Evolutionary conservation across 2,797 vertebrate species (phyloP).

Genomic region (Darevskia nairensis): DNA sequence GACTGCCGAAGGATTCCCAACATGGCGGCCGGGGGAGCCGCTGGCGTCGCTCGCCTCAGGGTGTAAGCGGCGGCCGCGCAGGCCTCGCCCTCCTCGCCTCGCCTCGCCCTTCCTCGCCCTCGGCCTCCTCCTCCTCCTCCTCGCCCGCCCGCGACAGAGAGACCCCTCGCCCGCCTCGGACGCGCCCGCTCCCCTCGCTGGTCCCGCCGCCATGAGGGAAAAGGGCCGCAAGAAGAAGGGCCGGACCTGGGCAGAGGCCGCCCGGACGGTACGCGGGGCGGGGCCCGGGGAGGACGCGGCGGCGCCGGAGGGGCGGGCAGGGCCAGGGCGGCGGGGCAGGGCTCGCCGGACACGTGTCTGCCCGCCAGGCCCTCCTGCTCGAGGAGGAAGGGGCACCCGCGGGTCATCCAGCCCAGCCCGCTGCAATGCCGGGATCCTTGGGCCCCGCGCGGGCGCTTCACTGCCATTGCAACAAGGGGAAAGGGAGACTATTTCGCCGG

Average conservation of each 20-base stretch:
- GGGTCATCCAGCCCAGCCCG: too few relatives aligned
- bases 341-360: neutral
- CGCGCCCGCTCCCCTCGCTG: neutral
- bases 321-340: too few relatives aligned
- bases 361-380: neutral
- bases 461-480: too few relatives aligned
- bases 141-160: neutral
- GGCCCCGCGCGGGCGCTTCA: too few relatives aligned
- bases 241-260: conserved; percentile 98
- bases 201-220: conserved; percentile 86
- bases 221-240: conserved; percentile 95
- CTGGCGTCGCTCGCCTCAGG: conserved; percentile 48
- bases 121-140: neutral
- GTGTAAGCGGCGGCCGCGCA: conserved; percentile 53
- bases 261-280: conserved; percentile 88
- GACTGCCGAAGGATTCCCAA: conserved; percentile 86
- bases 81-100: conserved; percentile 30
- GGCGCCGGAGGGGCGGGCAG: too few relatives aligned
- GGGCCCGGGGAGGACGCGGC: neutral
- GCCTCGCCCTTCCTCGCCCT: neutral
- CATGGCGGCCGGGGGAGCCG: conserved; percentile 86
- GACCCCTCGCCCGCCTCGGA: conserved; percentile 36
- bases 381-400: too few relatives aligned
- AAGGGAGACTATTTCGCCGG: too few relatives aligned
- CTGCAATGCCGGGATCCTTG: too few relatives aligned